Percentiles rank a stretch among this genome's conserved stretches.
Evolutionary conservation across 1,140 invertebrate species (phyloP).

Genomic region (Dermatophagoides farinae): DNA sequence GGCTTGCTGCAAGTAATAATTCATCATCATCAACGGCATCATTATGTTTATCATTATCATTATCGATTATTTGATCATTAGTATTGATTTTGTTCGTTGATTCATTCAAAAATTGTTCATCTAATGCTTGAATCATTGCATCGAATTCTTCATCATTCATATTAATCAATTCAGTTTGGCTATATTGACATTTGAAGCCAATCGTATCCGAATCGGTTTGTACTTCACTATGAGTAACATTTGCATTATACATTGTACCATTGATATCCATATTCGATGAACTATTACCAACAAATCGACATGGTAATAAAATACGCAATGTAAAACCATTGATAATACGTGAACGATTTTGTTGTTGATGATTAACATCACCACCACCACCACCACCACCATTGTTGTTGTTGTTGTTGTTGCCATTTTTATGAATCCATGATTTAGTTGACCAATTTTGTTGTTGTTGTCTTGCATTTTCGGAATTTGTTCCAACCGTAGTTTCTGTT

Average conservation of each 20-base stretch:
- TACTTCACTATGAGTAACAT: neutral
- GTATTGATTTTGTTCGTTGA: neutral
- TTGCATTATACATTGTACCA: neutral
- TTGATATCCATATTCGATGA: neutral
- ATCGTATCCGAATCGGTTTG: constrained; percentile 3
- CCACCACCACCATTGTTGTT: no score
- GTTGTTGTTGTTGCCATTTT: neutral
- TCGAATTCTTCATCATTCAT: constrained; percentile 5
- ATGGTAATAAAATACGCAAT: neutral
- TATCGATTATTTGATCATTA: neutral
- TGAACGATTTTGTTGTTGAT: neutral
- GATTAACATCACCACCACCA: neutral
- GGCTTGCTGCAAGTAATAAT: neutral
- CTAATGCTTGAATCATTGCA: neutral
- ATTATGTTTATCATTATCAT: neutral
- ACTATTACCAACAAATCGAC: neutral
- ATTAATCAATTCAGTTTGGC: constrained; percentile 2
- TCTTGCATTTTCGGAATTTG: neutral
- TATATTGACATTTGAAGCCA: constrained; percentile 5
- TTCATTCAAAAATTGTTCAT: neutral
- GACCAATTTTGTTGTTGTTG: neutral
- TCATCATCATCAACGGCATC: neutral
- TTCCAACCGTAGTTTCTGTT: neutral
- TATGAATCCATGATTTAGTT: neutral
- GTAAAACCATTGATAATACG: neutral